Percentiles rank a stretch among this genome's conserved stretches.
Conservation (phyloP, 2,797 vertebrate genomes). For the Notolabrus celidotus region DNA sequence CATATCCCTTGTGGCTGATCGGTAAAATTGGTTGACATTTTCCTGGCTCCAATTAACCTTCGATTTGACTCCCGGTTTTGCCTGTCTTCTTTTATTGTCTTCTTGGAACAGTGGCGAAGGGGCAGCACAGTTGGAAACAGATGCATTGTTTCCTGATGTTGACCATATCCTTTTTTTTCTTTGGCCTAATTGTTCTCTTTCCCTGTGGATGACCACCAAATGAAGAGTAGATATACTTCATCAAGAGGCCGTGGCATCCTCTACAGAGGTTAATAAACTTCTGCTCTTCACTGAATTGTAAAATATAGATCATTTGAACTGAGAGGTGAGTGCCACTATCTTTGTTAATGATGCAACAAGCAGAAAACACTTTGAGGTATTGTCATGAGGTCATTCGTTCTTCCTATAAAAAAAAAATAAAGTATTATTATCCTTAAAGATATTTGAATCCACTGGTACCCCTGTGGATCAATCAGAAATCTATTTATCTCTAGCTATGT, state of each 20-base stretch:
- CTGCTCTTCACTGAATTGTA: constrained; percentile 49
- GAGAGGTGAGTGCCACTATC: constrained; percentile 44
- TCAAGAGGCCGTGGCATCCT: constrained; percentile 65
- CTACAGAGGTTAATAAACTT: constrained; percentile 65
- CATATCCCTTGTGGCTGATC: constrained; percentile 81
- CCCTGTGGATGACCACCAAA: constrained; percentile 69
- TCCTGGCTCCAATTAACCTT: constrained; percentile 86
- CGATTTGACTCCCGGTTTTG: constrained; percentile 84
- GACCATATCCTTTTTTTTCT: constrained; percentile 63
- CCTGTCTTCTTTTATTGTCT: constrained; percentile 83
- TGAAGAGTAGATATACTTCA: constrained; percentile 56
- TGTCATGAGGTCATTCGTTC: too few relatives aligned
- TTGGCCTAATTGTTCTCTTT: constrained; percentile 71
- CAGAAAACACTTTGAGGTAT: background rate
- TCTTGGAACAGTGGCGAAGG: constrained; percentile 60
- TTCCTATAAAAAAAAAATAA: too few relatives aligned
- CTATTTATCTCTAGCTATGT: constrained; percentile 10
- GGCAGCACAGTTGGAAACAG: constrained; percentile 55
- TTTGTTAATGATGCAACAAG: constrained; percentile 31
- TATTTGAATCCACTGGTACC: background rate
- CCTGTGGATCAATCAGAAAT: constrained; percentile 2
- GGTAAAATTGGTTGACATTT: constrained; percentile 85
- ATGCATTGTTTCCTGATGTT: constrained; percentile 67
- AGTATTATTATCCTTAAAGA: constrained; percentile 1
- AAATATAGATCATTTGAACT: constrained; percentile 46